Evolutionary conservation across 2,888 invertebrate genomes (phyloP).

Genomic region (Apamea anceps): DNA sequence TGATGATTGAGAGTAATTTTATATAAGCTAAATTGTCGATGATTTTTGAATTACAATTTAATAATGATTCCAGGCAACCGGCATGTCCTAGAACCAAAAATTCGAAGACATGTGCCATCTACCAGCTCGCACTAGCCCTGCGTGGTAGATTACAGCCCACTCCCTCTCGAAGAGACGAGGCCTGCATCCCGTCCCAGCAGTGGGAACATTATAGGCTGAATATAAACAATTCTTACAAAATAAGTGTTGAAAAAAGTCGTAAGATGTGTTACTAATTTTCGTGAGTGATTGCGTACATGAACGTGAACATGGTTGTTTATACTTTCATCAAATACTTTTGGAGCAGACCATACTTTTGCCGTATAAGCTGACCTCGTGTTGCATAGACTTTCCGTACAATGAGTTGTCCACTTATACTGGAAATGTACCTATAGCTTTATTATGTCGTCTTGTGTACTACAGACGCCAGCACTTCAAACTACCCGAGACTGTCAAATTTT

Average conservation of each 20-base stretch:
- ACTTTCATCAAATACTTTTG: background rate
- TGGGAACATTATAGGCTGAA: no score
- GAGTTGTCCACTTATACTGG: constrained; percentile 5
- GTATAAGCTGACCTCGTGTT: background rate
- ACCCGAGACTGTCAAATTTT: no score
- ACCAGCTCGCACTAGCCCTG: no score
- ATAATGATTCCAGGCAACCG: no score
- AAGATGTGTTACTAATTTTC: background rate
- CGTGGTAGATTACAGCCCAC: no score
- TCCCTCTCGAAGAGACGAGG: no score
- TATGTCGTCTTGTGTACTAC: background rate
- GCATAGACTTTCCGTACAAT: background rate
- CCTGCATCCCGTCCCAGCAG: no score
- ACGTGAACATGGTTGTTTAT: background rate
- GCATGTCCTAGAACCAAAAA: no score
- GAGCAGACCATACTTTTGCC: background rate
- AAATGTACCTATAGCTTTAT: background rate
- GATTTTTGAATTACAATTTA: background rate
- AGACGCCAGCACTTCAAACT: no score
- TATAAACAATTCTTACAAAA: background rate
- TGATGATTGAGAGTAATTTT: background rate
- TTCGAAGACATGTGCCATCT: no score
- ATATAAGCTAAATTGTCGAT: background rate
- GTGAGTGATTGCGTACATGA: background rate
- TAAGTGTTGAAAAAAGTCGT: background rate